Conservation (phyloP, 2,113 vertebrate species). For the Tautogolabrus adspersus region DNA sequence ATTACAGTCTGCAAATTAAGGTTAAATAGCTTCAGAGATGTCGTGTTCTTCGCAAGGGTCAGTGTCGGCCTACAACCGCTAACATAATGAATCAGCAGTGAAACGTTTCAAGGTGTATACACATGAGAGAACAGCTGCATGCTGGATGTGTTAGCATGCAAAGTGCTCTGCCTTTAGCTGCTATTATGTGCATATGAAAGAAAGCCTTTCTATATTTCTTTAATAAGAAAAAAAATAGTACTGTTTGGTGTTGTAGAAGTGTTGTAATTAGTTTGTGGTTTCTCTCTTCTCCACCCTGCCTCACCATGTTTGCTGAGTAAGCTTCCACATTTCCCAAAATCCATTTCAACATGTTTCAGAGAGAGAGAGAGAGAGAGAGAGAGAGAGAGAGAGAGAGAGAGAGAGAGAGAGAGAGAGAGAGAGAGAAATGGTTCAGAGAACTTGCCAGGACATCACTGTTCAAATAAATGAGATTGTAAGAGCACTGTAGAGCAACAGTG, state of each 20-base stretch:
- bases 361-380: too few relatives aligned
- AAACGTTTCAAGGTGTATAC: constrained; percentile 28
- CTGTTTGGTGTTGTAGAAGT: neutral
- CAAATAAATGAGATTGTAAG: neutral
- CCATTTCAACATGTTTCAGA: neutral
- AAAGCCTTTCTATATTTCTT: neutral
- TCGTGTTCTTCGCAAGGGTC: neutral
- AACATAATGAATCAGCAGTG: neutral
- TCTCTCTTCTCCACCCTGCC: constrained; percentile 11
- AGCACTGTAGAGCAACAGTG: neutral
- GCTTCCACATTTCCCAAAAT: constrained; percentile 23
- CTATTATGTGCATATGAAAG: constrained; percentile 1
- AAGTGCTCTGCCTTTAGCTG: neutral
- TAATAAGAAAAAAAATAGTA: too few relatives aligned
- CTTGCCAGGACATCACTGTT: neutral
- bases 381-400: too few relatives aligned
- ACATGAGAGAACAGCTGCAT: constrained; percentile 12
- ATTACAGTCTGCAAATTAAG: constrained; percentile 37
- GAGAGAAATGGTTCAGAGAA: neutral
- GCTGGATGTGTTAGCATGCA: neutral
- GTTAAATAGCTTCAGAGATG: constrained; percentile 10
- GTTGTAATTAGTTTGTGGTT: constrained; percentile 15
- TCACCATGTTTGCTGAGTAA: constrained; percentile 2
- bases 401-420: too few relatives aligned
- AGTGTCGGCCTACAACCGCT: neutral